phyloP scores from a whole-genome alignment of 2,888 invertebrate species.

The Sphecodes monilicornis region DNA sequence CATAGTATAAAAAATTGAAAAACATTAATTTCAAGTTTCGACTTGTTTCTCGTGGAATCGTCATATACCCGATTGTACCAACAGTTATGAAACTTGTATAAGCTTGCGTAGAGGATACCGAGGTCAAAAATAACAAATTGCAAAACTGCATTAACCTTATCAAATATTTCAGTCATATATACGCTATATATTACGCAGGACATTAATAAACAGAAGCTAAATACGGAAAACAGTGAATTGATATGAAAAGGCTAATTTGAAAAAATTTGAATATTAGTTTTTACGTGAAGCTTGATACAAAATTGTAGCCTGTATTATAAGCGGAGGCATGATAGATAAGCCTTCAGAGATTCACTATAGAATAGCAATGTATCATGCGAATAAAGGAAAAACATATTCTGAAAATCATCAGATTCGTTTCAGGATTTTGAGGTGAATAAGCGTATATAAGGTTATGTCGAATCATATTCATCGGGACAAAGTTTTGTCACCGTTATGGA shows the following conservation, averaged over 20 bases:
- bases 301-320: not conserved
- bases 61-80: too few relatives aligned
- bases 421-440: not conserved
- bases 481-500: constrained; percentile 1
- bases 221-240: not conserved
- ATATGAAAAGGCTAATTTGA: not conserved
- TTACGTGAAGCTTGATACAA: not conserved
- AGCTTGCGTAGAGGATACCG: too few relatives aligned
- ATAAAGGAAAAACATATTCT: not conserved
- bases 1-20: too few relatives aligned
- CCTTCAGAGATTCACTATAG: not conserved
- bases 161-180: not conserved
- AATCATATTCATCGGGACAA: not conserved
- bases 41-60: too few relatives aligned
- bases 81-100: too few relatives aligned
- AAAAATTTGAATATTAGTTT: not conserved
- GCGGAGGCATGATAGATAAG: not conserved
- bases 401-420: not conserved
- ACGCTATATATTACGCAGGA: not conserved
- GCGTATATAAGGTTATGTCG: not conserved
- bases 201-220: not conserved
- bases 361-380: not conserved
- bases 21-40: not conserved
- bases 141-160: not conserved
- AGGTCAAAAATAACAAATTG: not conserved